Percentiles rank a stretch among this genome's conserved stretches.
Conservation (phyloP, 2,888 invertebrate genomes). For the Plebejus melissa region DNA sequence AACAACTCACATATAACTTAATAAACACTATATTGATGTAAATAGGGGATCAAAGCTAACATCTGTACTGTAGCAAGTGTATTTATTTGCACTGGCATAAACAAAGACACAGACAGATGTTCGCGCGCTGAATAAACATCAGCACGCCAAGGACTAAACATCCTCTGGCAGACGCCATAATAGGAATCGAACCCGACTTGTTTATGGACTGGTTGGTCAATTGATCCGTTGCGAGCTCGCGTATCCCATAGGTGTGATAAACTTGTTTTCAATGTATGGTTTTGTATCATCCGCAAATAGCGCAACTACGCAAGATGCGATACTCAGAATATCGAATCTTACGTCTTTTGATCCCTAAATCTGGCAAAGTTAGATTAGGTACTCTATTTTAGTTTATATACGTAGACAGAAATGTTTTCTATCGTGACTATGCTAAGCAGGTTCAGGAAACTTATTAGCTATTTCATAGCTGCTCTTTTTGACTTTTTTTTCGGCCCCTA, state of each 20-base stretch:
- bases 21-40: conserved; percentile 4
- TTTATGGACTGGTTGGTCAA: not conserved
- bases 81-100: conserved; percentile 22
- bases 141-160: conserved; percentile 27
- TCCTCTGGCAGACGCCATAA: conserved; percentile 11
- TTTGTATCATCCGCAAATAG: not conserved
- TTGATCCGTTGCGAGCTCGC: not conserved
- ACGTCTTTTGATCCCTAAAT: no score
- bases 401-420: no score
- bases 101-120: conserved; percentile 28
- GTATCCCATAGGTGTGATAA: not conserved
- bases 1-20: not conserved
- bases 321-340: no score
- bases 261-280: not conserved
- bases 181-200: not conserved
- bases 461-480: no score
- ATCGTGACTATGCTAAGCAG: no score
- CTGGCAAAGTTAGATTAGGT: no score
- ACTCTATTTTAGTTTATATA: no score
- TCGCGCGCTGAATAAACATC: conserved; percentile 32
- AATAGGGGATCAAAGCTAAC: not conserved
- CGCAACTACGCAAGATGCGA: no score
- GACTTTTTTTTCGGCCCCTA: no score
- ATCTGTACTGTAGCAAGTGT: not conserved
- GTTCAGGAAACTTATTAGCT: no score